These are phyloP conservation scores for Hystrix brachyura DNA, from an alignment of 2,113 vertebrate genomes.

Conservation along the genomic window DNA sequence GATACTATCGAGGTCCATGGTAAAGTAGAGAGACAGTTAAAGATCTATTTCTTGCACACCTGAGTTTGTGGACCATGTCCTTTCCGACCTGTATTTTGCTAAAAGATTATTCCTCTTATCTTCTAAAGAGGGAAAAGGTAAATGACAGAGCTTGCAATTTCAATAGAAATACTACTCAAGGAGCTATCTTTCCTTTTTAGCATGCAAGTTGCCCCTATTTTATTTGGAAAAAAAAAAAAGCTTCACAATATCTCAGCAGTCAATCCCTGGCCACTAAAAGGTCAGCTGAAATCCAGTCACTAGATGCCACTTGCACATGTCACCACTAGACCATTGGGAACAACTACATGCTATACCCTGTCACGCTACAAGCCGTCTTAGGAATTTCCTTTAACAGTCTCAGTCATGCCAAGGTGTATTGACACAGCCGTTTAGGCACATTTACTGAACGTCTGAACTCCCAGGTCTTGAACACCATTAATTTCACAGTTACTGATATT, in stretches of 20 bases:
- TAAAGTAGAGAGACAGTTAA: background rate
- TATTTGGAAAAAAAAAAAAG: background rate
- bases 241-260: background rate
- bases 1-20: background rate
- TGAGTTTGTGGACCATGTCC: background rate
- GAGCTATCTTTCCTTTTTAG: background rate
- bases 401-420: slow-evolving; percentile 36
- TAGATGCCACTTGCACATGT: background rate
- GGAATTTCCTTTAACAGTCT: slow-evolving; percentile 2
- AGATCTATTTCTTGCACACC: background rate
- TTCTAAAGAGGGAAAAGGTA: slow-evolving; percentile 19
- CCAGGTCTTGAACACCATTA: background rate
- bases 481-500: slow-evolving; percentile 53
- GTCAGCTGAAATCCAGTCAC: background rate
- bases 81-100: background rate
- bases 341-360: background rate
- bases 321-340: background rate
- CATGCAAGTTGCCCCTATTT: background rate
- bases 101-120: background rate
- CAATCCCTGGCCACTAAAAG: background rate
- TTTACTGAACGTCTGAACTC: slow-evolving; percentile 50
- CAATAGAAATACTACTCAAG: background rate
- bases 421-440: slow-evolving; percentile 45
- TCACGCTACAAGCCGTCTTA: background rate
- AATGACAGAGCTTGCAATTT: background rate